Evolutionary conservation across 2,797 vertebrate species (phyloP).

Genomic region (Sternarchorhynchus goeldii): DNA sequence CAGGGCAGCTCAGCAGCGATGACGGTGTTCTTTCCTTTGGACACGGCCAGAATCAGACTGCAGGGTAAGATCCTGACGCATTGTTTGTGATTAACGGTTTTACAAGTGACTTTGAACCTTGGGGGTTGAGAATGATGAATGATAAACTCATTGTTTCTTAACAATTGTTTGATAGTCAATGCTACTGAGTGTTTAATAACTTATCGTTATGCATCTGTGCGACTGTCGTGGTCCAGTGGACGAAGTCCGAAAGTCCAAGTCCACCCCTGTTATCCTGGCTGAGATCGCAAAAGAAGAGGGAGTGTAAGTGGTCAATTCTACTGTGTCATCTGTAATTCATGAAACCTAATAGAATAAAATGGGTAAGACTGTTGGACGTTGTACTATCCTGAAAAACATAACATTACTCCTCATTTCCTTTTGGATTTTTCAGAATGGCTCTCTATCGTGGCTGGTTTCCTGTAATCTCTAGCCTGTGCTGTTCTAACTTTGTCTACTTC

Average conservation of each 20-base stretch:
- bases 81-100: not conserved
- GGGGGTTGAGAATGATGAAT: not conserved
- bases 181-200: not conserved
- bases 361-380: too few species aligned
- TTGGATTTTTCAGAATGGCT: conserved; percentile 66
- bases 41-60: conserved; percentile 81
- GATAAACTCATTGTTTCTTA: not conserved
- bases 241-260: conserved; percentile 75
- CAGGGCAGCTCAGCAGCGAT: conserved; percentile 81
- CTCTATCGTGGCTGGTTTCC: conserved; percentile 84
- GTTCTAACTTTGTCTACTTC: conserved; percentile 86
- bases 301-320: conserved; percentile 68
- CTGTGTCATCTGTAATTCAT: not conserved
- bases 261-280: conserved; percentile 77
- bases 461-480: conserved; percentile 83
- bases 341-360: too few species aligned
- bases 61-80: conserved; percentile 72
- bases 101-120: not conserved
- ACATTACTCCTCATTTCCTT: not conserved
- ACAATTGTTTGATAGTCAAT: not conserved
- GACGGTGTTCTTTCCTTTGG: conserved; percentile 81
- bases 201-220: not conserved
- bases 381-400: too few species aligned
- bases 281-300: conserved; percentile 82
- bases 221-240: conserved; percentile 70